Conservation (phyloP, 1,140 invertebrate species). For the Brachionus manjavacas region DNA sequence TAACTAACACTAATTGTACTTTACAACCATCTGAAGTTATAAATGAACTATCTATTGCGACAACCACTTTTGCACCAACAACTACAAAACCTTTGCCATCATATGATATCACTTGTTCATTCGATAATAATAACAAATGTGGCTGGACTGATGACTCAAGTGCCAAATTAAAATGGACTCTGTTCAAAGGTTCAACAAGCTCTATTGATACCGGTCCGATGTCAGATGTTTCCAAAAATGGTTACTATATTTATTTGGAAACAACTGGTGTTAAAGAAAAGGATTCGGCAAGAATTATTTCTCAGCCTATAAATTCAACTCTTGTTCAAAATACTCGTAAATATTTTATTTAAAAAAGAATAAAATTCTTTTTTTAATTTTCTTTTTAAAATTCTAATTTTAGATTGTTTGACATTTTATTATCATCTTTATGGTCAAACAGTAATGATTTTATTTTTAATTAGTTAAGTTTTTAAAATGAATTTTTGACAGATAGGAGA, state of each 20-base stretch:
- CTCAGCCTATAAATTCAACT: slow-evolving; percentile 50
- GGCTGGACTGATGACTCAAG: slow-evolving; percentile 42
- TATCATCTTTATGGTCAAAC: slow-evolving; percentile 17
- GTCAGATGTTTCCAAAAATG: slow-evolving; percentile 60
- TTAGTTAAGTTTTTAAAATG: neutral
- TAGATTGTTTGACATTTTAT: slow-evolving; percentile 20
- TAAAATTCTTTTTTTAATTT: neutral
- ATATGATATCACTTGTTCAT: neutral
- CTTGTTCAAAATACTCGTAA: neutral
- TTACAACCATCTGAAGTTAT: slow-evolving; percentile 47
- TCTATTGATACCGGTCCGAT: slow-evolving; percentile 55
- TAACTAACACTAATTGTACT: slow-evolving; percentile 15
- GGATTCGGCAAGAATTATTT: slow-evolving; percentile 52
- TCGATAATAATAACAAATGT: slow-evolving; percentile 60
- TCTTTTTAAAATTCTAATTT: neutral
- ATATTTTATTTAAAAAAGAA: neutral
- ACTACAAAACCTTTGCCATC: slow-evolving; percentile 43
- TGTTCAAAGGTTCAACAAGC: slow-evolving; percentile 45
- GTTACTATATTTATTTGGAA: slow-evolving; percentile 55
- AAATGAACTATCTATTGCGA: slow-evolving; percentile 44
- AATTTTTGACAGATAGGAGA: neutral
- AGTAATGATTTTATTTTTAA: neutral
- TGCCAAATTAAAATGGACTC: slow-evolving; percentile 52
- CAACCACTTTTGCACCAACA: slow-evolving; percentile 45
- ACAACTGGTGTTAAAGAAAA: slow-evolving; percentile 47